Percentiles rank a stretch among this genome's conserved stretches.
phyloP scores from a whole-genome alignment of 2,113 vertebrate genomes.

The Budorcas taxicolor region DNA sequence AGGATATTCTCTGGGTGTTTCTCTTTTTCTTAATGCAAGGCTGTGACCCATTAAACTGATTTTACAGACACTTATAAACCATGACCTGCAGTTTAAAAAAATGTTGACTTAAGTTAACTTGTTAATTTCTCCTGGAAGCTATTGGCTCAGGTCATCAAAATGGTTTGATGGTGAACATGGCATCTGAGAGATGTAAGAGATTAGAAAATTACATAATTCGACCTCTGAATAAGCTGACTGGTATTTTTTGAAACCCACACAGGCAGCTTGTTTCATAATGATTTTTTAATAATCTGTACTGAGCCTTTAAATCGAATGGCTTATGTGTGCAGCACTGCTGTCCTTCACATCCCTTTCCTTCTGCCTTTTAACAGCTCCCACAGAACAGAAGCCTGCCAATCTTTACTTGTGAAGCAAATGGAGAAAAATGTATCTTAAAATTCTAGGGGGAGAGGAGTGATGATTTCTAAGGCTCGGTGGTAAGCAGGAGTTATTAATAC shows the following conservation, averaged over 20 bases:
- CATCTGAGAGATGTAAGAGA: background rate
- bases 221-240: background rate
- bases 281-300: background rate
- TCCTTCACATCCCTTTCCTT: background rate
- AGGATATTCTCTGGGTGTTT: background rate
- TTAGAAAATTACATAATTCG: background rate
- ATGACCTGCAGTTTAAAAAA: background rate
- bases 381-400: background rate
- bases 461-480: background rate
- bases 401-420: background rate
- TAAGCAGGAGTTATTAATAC: background rate
- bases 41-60: background rate
- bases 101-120: background rate
- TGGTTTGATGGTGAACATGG: background rate
- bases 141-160: background rate
- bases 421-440: background rate
- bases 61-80: background rate
- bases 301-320: background rate
- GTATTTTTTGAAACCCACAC: background rate
- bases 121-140: background rate
- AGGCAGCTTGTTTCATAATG: background rate
- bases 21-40: background rate
- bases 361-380: background rate
- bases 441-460: background rate
- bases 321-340: accelerated